Conservation (phyloP, 2,113 vertebrate genomes). For the Sturnira hondurensis region DNA sequence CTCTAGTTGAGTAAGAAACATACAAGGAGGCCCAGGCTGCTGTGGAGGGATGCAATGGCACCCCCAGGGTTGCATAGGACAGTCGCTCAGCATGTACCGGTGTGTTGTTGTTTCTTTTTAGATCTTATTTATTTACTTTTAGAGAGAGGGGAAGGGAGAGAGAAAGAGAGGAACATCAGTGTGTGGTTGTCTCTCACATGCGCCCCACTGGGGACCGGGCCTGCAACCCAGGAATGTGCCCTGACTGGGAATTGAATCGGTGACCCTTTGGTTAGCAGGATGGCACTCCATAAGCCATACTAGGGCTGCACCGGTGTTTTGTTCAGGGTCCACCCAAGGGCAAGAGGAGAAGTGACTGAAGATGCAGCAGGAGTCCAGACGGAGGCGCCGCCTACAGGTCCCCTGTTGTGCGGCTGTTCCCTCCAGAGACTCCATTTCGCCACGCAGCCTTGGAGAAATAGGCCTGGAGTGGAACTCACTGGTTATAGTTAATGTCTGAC, state of each 20-base stretch:
- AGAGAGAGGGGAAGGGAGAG: too few species aligned
- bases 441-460: not conserved
- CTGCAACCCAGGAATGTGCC: too few species aligned
- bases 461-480: not conserved
- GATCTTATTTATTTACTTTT: too few species aligned
- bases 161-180: too few species aligned
- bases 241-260: too few species aligned
- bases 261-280: too few species aligned
- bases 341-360: slow-evolving; percentile 89
- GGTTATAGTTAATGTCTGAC: slow-evolving; percentile 56
- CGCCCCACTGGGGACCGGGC: too few species aligned
- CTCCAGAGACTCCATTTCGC: not conserved
- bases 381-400: slow-evolving; percentile 85
- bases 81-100: slow-evolving; percentile 95
- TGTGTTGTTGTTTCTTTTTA: slow-evolving; percentile 83
- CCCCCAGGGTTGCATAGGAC: slow-evolving; percentile 92
- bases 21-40: slow-evolving; percentile 97
- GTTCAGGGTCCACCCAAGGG: slow-evolving; percentile 94
- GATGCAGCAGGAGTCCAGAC: slow-evolving; percentile 92
- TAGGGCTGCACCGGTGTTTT: slow-evolving; percentile 91
- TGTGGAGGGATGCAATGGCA: slow-evolving; percentile 95
- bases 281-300: too few species aligned
- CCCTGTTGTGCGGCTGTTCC: not conserved
- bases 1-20: slow-evolving; percentile 94
- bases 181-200: too few species aligned